These are phyloP conservation scores for Oikopleura albicans DNA, from an alignment of 23 tunicate species.

Conservation along the genomic window DNA sequence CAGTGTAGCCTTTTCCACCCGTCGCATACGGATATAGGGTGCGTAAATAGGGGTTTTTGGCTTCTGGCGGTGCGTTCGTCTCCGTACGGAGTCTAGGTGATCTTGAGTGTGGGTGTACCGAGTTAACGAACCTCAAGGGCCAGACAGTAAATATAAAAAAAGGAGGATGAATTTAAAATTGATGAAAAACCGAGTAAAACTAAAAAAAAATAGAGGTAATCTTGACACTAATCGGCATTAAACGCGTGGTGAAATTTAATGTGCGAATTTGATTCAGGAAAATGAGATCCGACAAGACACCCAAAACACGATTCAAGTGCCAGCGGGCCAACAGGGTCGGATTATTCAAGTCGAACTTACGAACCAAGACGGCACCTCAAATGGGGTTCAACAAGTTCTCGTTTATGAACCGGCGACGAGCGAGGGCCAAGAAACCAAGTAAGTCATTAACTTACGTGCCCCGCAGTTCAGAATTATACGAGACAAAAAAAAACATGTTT, in stretches of 20 bases:
- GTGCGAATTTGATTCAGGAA: background rate
- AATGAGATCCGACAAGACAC: background rate
- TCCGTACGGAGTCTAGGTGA: background rate
- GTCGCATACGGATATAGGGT: background rate
- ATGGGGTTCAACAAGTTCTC: conserved; percentile 14
- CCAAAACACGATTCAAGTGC: background rate
- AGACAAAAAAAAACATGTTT: too few relatives aligned
- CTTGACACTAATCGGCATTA: too few relatives aligned
- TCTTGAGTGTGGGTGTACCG: too few relatives aligned
- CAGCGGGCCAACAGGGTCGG: background rate
- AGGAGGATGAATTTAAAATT: too few relatives aligned
- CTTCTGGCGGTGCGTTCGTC: background rate
- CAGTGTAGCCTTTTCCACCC: background rate
- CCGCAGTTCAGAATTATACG: too few relatives aligned
- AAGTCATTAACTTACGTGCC: background rate
- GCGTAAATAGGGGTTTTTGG: background rate
- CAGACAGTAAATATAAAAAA: background rate
- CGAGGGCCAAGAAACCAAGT: conserved; percentile 1
- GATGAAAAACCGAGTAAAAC: too few relatives aligned
- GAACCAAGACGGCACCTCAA: background rate
- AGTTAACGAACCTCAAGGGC: background rate
- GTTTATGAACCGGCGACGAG: conserved; percentile 9
- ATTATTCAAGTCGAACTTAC: conserved; percentile 2
- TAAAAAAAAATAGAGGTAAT: too few relatives aligned
- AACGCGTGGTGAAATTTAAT: too few relatives aligned